These are phyloP conservation scores for Leucophenga montana DNA, from an alignment of 2,888 invertebrate species.

Conservation along the genomic window DNA sequence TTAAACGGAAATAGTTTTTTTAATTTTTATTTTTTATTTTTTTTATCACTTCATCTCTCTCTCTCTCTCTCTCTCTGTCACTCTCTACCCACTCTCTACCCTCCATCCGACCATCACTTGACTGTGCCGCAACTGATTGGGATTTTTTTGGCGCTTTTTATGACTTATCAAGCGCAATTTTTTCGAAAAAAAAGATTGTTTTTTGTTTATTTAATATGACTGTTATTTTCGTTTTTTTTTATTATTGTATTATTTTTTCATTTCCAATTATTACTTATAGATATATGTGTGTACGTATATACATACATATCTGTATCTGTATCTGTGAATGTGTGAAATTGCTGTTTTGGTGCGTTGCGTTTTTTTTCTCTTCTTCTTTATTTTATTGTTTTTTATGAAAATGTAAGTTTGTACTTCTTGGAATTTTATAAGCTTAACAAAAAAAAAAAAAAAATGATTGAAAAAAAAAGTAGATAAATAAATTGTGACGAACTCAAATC, in stretches of 20 bases:
- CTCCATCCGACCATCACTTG: no score
- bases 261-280: neutral
- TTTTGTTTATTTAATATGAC: conserved; percentile 32
- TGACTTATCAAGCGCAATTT: neutral
- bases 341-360: conserved; percentile 13
- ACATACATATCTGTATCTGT: conserved; percentile 1
- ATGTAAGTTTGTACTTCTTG: conserved; percentile 1
- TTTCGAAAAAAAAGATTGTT: neutral
- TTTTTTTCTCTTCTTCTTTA: conserved; percentile 27
- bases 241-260: no score
- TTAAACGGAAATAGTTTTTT: conserved; percentile 43
- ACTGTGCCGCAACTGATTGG: neutral
- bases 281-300: neutral
- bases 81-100: neutral
- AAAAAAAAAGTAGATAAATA: no score
- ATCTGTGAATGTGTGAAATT: conserved; percentile 31
- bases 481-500: no score
- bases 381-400: neutral
- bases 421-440: conserved; percentile 2
- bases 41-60: conserved; percentile 7
- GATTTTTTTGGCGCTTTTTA: neutral
- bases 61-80: neutral
- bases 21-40: conserved; percentile 38
- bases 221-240: no score
- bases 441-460: no score